A percentile compares a stretch with the other conserved stretches of the same genome.
Evolutionary conservation across 92 coral and sea anemone species (phyloP).

Genomic region (Umimayanthus chanpuru): DNA sequence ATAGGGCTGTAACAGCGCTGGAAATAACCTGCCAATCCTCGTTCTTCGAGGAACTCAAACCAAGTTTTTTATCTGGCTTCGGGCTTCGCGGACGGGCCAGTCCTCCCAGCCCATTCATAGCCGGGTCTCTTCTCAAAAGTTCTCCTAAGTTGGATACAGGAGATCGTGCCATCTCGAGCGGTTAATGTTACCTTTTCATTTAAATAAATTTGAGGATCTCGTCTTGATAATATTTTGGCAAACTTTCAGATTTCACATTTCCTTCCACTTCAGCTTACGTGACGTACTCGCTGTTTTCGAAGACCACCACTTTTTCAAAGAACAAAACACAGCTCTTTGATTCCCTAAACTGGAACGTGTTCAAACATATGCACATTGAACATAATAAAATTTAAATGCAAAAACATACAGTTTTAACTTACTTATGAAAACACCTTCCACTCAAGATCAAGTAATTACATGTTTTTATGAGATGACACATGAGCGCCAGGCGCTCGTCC

Average conservation of each 20-base stretch:
- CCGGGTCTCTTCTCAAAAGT: constrained; percentile 71
- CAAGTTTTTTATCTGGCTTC: constrained; percentile 65
- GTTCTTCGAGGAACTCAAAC: constrained; percentile 49
- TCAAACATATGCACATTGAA: not conserved
- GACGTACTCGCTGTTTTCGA: not conserved
- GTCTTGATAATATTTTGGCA: not conserved
- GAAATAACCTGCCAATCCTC: constrained; percentile 90
- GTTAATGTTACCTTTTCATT: too few relatives aligned
- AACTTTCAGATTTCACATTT: not conserved
- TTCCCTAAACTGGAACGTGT: not conserved
- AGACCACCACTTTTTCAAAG: not conserved
- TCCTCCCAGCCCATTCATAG: constrained; percentile 58
- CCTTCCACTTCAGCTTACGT: too few relatives aligned
- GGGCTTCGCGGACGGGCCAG: constrained; percentile 82
- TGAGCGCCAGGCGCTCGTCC: constrained; percentile 6
- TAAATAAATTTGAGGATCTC: not conserved
- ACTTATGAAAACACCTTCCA: not conserved
- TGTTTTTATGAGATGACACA: not conserved
- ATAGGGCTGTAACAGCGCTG: constrained; percentile 84
- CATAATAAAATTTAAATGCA: not conserved
- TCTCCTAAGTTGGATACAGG: constrained; percentile 92
- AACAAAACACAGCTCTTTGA: not conserved
- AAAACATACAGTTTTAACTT: not conserved
- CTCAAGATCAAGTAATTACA: too few relatives aligned
- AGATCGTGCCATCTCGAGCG: constrained; percentile 70